phyloP scores from a whole-genome alignment of 2,113 vertebrate genomes.

The Stictonetta naevosa region DNA sequence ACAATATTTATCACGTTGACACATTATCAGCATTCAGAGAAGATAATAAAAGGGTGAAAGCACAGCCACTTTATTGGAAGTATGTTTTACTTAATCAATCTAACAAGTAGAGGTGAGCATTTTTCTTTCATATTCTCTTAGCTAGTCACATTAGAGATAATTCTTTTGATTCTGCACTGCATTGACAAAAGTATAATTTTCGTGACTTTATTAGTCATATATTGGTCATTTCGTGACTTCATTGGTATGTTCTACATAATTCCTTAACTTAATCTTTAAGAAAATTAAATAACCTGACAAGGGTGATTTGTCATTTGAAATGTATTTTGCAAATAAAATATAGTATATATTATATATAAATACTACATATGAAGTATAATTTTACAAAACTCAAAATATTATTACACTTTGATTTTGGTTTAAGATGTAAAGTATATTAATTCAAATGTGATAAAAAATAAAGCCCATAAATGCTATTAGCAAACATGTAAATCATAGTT shows the following conservation, averaged over 20 bases:
- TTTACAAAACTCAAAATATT: not conserved
- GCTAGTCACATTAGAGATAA: not conserved
- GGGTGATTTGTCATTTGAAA: not conserved
- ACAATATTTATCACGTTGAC: not conserved
- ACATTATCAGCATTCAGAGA: not conserved
- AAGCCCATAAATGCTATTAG: not conserved
- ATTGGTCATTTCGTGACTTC: too few relatives aligned
- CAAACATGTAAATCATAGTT: not conserved
- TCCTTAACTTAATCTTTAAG: not conserved
- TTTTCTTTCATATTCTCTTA: not conserved
- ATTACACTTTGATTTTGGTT: not conserved
- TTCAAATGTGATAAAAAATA: not conserved
- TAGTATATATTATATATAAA: too few relatives aligned
- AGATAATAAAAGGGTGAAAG: not conserved
- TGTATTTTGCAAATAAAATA: not conserved
- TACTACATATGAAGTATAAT: not conserved
- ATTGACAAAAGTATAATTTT: not conserved
- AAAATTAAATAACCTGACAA: not conserved
- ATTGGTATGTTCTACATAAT: not conserved
- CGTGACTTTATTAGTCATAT: not conserved
- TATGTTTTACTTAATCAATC: not conserved
- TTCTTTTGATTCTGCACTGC: not conserved
- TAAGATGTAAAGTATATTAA: not conserved
- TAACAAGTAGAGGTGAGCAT: not conserved
- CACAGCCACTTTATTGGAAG: not conserved